Evolutionary conservation across 2,797 vertebrate genomes (phyloP), one percentile per base, ranked within the genome.

Genomic region (Falco peregrinus): DNA sequence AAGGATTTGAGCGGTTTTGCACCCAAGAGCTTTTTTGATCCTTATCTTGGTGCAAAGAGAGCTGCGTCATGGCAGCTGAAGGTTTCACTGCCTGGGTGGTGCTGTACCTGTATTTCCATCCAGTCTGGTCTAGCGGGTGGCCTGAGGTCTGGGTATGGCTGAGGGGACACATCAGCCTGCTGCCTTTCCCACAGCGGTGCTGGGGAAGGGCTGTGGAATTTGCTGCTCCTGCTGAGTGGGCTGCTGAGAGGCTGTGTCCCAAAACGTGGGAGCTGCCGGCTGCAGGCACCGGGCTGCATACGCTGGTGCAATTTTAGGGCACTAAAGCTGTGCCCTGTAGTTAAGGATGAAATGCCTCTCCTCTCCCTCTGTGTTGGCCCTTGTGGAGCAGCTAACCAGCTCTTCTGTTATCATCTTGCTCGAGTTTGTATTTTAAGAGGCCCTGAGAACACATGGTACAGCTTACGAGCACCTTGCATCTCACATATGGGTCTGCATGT

Each of bases 1-100:
- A 92, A 89, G 50, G 59, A 88, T 90, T 87, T 89, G 64, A 89
- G 41, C 65, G 60, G 43, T 80, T 94, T 92, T 95, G n/a, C n/a
- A 86, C 20, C 54, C 48, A 70, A 78, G 61, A 96, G 51, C 29
- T 50, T 82, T 90, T 81, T 87, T 84, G 8, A 48, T 84, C 50
- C 54, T 82, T 37, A 59, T 39, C 37, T 67, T 51, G 33, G 37
- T 90, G 59, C 53, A 60, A 81, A 84, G 61, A 35, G 71, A 89
- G 35, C 45, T 83, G 67, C 81, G 92, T 64, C 25, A 16, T 33
- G 63, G 48, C 68, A 85, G 18, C 47, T 51, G 59, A 24, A 77
- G n/a, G 16, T 65, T 89, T 84, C 78, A 7, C 28, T 81, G 69
- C 35, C 45, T 0, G 4, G 6, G 1, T 63, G 37, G 28, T 71